phyloP scores from a whole-genome alignment of 2,888 invertebrate genomes.

The Thyatira batis region DNA sequence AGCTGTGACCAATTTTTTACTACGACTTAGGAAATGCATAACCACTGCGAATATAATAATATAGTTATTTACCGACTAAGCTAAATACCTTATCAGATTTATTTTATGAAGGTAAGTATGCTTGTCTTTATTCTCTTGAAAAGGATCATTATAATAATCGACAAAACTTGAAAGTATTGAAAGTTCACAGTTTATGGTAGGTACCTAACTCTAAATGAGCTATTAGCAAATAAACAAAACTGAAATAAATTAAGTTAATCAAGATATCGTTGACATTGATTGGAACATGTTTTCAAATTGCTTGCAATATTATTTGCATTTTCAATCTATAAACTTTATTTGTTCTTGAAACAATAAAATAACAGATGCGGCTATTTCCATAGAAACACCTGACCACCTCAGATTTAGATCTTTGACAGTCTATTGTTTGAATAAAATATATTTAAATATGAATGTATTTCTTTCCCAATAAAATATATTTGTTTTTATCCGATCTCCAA shows the following conservation, averaged over 20 bases:
- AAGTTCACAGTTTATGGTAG: no score
- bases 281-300: not conserved
- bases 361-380: no score
- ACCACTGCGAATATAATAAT: not conserved
- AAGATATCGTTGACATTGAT: not conserved
- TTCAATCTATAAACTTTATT: no score
- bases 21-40: not conserved
- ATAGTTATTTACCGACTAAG: not conserved
- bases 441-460: not conserved
- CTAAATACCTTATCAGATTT: not conserved
- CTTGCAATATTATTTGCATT: no score
- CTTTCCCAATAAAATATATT: no score
- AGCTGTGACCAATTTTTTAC: constrained; percentile 1
- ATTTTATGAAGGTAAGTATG: no score
- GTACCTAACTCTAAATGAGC: no score
- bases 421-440: not conserved
- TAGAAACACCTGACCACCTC: not conserved
- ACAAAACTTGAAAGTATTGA: no score
- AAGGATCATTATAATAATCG: no score
- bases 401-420: not conserved
- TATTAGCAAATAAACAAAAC: not conserved
- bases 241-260: not conserved
- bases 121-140: no score
- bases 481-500: no score
- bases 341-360: no score